These are phyloP conservation scores for Synergus gifuensis DNA, from an alignment of 2,888 invertebrate species.

Conservation along the genomic window DNA sequence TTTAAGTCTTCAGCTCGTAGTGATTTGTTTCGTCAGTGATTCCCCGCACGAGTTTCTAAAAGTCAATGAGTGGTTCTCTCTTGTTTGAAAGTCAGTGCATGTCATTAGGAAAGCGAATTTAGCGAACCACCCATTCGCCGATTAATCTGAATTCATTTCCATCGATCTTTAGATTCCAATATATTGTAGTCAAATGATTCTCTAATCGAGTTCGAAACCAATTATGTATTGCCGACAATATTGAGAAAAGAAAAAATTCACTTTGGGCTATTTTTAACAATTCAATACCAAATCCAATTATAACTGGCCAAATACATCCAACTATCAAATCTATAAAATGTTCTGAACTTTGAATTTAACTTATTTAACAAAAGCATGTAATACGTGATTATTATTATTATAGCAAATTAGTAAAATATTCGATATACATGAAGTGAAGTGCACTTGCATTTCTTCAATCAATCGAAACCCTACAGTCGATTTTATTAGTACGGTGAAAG, in stretches of 20 bases:
- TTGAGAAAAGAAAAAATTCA: background rate
- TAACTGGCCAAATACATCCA: background rate
- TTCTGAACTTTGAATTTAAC: too few species aligned
- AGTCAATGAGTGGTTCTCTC: background rate
- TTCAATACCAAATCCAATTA: background rate
- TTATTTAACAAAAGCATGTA: too few species aligned
- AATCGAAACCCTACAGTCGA: background rate
- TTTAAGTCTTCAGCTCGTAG: conserved; percentile 10
- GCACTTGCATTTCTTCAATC: background rate
- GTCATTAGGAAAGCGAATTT: conserved; percentile 27
- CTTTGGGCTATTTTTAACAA: background rate
- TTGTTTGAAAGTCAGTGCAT: conserved; percentile 19
- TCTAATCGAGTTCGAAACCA: background rate
- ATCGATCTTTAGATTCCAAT: conserved; percentile 30
- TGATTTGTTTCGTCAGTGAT: conserved; percentile 7
- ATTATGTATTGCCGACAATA: background rate
- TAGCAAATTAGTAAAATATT: background rate
- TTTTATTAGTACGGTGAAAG: conserved; percentile 11
- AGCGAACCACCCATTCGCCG: conserved; percentile 3
- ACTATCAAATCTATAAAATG: background rate
- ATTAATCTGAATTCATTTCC: conserved; percentile 18
- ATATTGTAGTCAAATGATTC: background rate
- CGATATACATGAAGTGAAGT: background rate
- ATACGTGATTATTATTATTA: too few species aligned
- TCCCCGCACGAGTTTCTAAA: conserved; percentile 10